A percentile compares a stretch with the other conserved stretches of the same genome.
These are phyloP conservation scores for Neoarius graeffei DNA, from an alignment of 2,113 vertebrate genomes.

Conservation along the genomic window DNA sequence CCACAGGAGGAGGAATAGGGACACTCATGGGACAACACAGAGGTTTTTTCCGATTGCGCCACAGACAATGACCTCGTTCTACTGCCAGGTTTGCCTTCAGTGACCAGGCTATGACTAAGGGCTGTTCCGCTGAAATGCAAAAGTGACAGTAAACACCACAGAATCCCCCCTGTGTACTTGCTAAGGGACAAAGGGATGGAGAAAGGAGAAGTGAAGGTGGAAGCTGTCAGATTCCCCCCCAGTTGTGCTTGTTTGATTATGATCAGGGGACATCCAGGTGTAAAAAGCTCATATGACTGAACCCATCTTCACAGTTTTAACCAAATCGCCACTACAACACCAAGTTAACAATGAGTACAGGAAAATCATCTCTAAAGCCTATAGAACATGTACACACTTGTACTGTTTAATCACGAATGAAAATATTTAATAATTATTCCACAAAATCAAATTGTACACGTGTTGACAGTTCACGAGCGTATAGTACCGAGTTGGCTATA, in stretches of 20 bases:
- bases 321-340: neutral
- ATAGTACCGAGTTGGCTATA: too few species aligned
- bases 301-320: neutral
- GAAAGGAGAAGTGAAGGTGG: constrained; percentile 10
- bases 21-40: neutral
- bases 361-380: neutral
- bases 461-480: too few species aligned
- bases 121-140: neutral
- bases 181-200: neutral
- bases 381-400: neutral
- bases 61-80: neutral
- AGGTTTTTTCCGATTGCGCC: neutral
- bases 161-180: neutral
- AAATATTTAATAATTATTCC: too few species aligned
- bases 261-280: neutral
- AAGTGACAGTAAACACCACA: neutral
- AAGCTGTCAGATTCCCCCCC: neutral
- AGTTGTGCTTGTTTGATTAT: neutral
- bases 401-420: neutral
- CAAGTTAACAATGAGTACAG: neutral
- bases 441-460: too few species aligned
- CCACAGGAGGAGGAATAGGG: neutral
- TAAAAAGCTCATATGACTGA: neutral
- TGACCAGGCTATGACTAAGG: constrained; percentile 4
- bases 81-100: neutral